Base-by-base conservation (phyloP, 2,113 vertebrate genomes). In the Microcebus griseorufus region DNA sequence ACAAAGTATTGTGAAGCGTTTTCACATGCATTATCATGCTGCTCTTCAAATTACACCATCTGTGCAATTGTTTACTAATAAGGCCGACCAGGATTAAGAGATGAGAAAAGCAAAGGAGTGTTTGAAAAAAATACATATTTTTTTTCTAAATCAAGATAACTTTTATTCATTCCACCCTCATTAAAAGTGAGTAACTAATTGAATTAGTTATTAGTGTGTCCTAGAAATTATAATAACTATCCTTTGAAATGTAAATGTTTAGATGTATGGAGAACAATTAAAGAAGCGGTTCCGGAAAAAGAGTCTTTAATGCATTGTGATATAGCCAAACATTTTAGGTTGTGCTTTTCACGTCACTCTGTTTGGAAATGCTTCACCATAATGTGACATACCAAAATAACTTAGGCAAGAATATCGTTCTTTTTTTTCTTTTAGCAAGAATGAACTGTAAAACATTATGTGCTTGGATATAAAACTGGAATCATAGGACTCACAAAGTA, bases 351-450 rank as follows among this genome's bases (percentile, higher is more conserved):
- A 90, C 22, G 2, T 93, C 93, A 60, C 76, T 97, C 96, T 98
- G 97, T 97, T 98, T 97, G 96, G 94, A 98, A 98, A 96, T 76
- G 70, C 72, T 97, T 98, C 94, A 96, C 92, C 97, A 90, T 96
- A 96, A 98, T 84, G 88, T 55, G 20, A 96, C 70, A 93, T 58
- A 73, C 80, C 58, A 91, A 98, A 98, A 96, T 97, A 98, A 98
- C 95, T 95, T 85, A 83, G 93, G 80, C 72, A 98, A 96, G 62
- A 97, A 96, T 23, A 96, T 95, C 81, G 92, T 85, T 92, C 97
- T 72, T 94, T 78, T 88, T 96, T 97, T 37, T 89, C 96, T 65
- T 93, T 95, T 88, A 98, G 95, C 79, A 97, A 95, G 95, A 97
- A 94, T 95, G 89, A 98, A 97, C 32, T 85, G 96, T 78, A 95